These are phyloP conservation scores for Oryzias dopingdopingensis DNA, from an alignment of 2,797 vertebrate genomes.

Conservation along the genomic window DNA sequence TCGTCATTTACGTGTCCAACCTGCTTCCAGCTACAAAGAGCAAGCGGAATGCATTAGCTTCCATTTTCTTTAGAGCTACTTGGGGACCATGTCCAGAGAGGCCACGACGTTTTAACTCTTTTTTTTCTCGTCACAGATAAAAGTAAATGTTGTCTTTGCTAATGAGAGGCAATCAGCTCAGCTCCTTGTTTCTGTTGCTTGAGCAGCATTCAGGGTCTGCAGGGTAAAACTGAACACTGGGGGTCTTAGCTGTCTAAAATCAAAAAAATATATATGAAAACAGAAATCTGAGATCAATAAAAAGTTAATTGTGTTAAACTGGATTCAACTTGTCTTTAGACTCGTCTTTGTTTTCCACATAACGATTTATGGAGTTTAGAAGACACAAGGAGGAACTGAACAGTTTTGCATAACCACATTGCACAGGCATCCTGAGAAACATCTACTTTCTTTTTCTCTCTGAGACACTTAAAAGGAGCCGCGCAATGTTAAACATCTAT, in stretches of 20 bases:
- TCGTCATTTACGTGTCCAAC: conserved; percentile 81
- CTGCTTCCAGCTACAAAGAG: conserved; percentile 81
- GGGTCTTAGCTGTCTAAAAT: conserved; percentile 10
- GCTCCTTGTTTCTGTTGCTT: conserved; percentile 82
- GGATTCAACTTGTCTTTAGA: too few relatives aligned
- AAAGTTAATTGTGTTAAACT: too few relatives aligned
- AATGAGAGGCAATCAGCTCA: conserved; percentile 91
- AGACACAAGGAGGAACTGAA: too few relatives aligned
- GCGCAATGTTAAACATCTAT: conserved; percentile 58
- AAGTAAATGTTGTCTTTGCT: conserved; percentile 88
- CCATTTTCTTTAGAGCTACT: conserved; percentile 85
- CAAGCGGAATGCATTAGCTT: conserved; percentile 86
- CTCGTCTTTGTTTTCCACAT: too few relatives aligned
- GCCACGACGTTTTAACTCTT: conserved; percentile 81
- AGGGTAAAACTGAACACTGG: conserved; percentile 22
- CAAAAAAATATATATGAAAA: neutral
- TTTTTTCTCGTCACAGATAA: conserved; percentile 76
- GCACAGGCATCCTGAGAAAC: conserved; percentile 39
- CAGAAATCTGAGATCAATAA: too few relatives aligned
- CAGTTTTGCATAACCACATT: neutral
- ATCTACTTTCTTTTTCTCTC: conserved; percentile 39
- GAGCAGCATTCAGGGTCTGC: conserved; percentile 72
- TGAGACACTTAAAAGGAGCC: conserved; percentile 16
- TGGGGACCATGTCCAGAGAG: conserved; percentile 79
- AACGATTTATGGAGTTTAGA: too few relatives aligned